Conservation (phyloP, 2,888 invertebrate genomes). For the Fragum whitleyi region DNA sequence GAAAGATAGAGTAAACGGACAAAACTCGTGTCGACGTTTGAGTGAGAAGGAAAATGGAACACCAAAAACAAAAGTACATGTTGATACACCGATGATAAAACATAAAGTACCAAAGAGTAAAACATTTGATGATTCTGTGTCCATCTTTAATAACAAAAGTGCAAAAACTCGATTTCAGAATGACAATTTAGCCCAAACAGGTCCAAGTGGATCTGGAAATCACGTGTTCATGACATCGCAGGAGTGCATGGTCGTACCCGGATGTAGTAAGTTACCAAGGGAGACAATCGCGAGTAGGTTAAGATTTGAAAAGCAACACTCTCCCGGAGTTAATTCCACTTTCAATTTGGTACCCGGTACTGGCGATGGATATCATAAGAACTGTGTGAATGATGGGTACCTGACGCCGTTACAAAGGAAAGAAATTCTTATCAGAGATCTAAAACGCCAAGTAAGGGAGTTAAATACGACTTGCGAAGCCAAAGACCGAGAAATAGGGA, state of each 20-base stretch:
- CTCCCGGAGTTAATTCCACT: background rate
- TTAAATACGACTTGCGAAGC: constrained; percentile 66
- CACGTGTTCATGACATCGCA: constrained; percentile 67
- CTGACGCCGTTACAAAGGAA: constrained; percentile 78
- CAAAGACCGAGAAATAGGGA: constrained; percentile 68
- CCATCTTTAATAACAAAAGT: constrained; percentile 37
- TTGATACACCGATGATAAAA: constrained; percentile 3
- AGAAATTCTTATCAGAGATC: constrained; percentile 70
- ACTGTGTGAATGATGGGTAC: constrained; percentile 69
- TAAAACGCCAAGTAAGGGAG: constrained; percentile 71
- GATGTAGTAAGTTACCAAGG: constrained; percentile 61
- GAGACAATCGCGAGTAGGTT: constrained; percentile 73
- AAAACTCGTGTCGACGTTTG: background rate
- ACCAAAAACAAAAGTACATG: background rate
- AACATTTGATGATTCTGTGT: constrained; percentile 52
- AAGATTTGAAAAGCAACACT: constrained; percentile 73
- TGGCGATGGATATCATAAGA: constrained; percentile 36
- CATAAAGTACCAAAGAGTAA: constrained; percentile 61
- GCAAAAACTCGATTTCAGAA: constrained; percentile 35
- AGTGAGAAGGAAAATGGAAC: background rate
- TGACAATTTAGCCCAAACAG: constrained; percentile 19
- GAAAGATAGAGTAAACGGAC: background rate
- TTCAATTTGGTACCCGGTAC: background rate
- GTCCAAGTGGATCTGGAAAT: constrained; percentile 39
- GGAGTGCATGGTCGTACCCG: constrained; percentile 64